Evolutionary conservation across 2,113 vertebrate genomes (phyloP).

Genomic region (Xiphophorus maculatus): DNA sequence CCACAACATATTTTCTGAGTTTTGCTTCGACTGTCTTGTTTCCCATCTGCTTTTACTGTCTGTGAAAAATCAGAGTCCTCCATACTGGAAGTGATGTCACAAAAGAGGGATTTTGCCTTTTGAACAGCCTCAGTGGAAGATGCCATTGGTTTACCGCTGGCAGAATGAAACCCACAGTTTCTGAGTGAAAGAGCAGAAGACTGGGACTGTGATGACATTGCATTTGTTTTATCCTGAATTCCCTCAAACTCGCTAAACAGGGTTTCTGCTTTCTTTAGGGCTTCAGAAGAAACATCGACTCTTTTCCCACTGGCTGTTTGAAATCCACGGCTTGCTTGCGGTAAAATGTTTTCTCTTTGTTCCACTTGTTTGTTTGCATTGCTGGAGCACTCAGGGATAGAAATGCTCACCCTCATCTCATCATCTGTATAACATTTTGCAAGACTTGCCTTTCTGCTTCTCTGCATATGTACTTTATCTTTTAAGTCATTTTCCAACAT

Average conservation of each 20-base stretch:
- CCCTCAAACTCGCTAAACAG: conserved; percentile 74
- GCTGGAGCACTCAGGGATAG: not conserved
- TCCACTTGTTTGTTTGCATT: conserved; percentile 8
- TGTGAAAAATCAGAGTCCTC: conserved; percentile 13
- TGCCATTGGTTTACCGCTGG: conserved; percentile 79
- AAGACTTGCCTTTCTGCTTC: not conserved
- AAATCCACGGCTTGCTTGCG: conserved; percentile 73
- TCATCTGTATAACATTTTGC: conserved; percentile 4
- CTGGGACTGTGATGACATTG: conserved; percentile 1
- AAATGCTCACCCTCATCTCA: not conserved
- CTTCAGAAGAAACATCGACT: conserved; percentile 76
- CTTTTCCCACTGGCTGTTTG: conserved; percentile 83
- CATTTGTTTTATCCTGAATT: conserved; percentile 11
- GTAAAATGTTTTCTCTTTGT: not conserved
- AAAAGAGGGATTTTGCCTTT: conserved; percentile 72
- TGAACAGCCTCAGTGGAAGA: conserved; percentile 76
- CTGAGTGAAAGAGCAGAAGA: conserved; percentile 5
- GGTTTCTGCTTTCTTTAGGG: conserved; percentile 77
- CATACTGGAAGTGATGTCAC: conserved; percentile 63
- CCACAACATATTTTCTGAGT: conserved; percentile 55
- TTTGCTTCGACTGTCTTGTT: not conserved
- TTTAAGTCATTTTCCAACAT: too few species aligned
- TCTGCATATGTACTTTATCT: not conserved
- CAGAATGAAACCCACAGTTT: conserved; percentile 81
- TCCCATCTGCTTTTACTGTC: conserved; percentile 29